Conservation (phyloP, 2,888 invertebrate species). For the Cloeon dipterum region DNA sequence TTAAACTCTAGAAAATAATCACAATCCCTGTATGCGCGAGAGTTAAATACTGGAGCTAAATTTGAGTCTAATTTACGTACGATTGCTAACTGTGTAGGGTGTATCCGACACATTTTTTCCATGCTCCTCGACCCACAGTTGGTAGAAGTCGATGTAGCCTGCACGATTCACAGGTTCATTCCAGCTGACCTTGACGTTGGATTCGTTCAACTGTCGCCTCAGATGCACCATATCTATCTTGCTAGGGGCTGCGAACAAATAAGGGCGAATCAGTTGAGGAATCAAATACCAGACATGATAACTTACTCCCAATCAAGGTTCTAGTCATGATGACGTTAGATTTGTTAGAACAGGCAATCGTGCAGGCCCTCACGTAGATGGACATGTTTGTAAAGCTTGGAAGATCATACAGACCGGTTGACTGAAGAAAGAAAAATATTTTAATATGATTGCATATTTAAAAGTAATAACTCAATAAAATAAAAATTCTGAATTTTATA, state of each 20-base stretch:
- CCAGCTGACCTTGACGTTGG: conserved; percentile 26
- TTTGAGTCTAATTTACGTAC: conserved; percentile 7
- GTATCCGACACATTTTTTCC: no score
- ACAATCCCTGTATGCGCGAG: no score
- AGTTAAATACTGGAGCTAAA: no score
- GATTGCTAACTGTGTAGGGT: conserved; percentile 11
- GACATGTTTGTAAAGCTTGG: conserved; percentile 40
- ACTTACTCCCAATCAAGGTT: conserved; percentile 37
- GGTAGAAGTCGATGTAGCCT: conserved; percentile 31
- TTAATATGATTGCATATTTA: neutral
- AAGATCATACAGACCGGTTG: conserved; percentile 19
- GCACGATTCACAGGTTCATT: conserved; percentile 23
- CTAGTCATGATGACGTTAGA: conserved; percentile 25
- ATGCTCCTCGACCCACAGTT: conserved; percentile 13
- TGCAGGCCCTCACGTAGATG: conserved; percentile 47
- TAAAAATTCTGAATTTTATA: no score
- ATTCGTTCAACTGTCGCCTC: conserved; percentile 21
- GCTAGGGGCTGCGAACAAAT: conserved; percentile 10
- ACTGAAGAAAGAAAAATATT: conserved; percentile 10
- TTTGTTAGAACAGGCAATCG: conserved; percentile 34
- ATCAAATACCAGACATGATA: no score
- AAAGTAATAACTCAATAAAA: neutral
- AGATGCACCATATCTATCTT: no score
- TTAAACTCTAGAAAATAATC: no score
- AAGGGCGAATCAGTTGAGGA: conserved; percentile 1